Evolutionary conservation across 2,888 invertebrate genomes (phyloP), one percentile per base, ranked within the genome.

Genomic region (Stratiomys singularior): DNA sequence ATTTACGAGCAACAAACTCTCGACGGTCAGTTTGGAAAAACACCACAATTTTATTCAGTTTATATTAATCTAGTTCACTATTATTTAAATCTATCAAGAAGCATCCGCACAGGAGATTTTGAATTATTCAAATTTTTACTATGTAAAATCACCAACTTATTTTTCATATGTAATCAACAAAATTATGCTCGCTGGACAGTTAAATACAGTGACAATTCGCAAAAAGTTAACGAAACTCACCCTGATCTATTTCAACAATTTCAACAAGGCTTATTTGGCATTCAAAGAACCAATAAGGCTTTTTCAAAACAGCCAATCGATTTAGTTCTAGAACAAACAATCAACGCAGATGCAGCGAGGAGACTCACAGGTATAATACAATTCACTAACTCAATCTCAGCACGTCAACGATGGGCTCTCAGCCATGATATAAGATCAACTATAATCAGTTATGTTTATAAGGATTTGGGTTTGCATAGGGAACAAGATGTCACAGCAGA

Each of bases 101-200:
- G 60, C 25, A 60, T 60, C 18, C 23, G 60, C 11, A 23, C 18
- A 11, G 60, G 37, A 21, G 80, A 82, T 79, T 81, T 82, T 77
- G 78, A 81, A 21, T 47, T 82, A 58, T 82, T 80, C 27, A 37
- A 37, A 37, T 37, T 37, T 37, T 3, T 37, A 37, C 37, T 37
- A 37, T 37, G 37, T 37, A 37, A 37, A 37, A 37, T 37, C 37
- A 37, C 37, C 37, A 37, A 37, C 37, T 37, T 37, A 37, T 37
- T 37, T 37, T 37, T 37, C 37, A 37, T 37, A 37, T 37, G 37
- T 37, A 37, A n/a, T n/a, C n/a, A n/a, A n/a, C n/a, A n/a, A 78
- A 85, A 85, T 77, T 85, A 86, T 81, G 81, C 84, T 66, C 81
- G 83, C 1, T 85, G 83, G 81, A 77, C 82, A 13, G 82, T 83